phyloP scores from a whole-genome alignment of 2,888 invertebrate species.

The Calliscelio sp. region DNA sequence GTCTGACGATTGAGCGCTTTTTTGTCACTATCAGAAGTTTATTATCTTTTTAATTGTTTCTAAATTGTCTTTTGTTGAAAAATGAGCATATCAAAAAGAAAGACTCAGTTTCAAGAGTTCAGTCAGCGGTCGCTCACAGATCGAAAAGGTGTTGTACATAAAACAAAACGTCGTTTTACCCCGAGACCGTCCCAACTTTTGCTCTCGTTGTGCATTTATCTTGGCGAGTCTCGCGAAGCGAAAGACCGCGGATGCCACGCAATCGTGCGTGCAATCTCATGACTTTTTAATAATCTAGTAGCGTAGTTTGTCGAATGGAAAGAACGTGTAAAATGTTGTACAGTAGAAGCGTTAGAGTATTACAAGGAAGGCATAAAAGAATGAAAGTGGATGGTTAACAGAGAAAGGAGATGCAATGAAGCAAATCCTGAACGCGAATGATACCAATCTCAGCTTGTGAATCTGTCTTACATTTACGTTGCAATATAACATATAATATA shows the following conservation, averaged over 20 bases:
- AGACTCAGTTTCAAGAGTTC: background rate
- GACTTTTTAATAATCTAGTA: slow-evolving; percentile 85
- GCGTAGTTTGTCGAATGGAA: slow-evolving; percentile 81
- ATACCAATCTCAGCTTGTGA: slow-evolving; percentile 86
- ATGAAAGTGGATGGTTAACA: slow-evolving; percentile 1
- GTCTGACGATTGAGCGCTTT: background rate
- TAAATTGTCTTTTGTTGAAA: no score
- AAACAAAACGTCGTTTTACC: slow-evolving; percentile 34
- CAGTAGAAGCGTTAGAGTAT: slow-evolving; percentile 85
- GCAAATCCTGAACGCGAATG: slow-evolving; percentile 78
- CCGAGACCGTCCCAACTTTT: slow-evolving; percentile 42
- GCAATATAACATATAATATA: slow-evolving; percentile 83
- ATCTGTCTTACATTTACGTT: slow-evolving; percentile 84
- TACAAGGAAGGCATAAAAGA: slow-evolving; percentile 75
- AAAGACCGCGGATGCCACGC: slow-evolving; percentile 48
- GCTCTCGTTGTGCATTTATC: slow-evolving; percentile 71
- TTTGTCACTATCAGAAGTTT: background rate
- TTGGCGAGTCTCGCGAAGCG: slow-evolving; percentile 66
- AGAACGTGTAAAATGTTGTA: slow-evolving; percentile 85
- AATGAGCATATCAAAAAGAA: no score
- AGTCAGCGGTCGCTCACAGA: background rate
- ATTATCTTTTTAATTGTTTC: no score
- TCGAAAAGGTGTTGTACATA: slow-evolving; percentile 53
- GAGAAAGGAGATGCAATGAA: slow-evolving; percentile 39
- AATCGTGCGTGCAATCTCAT: slow-evolving; percentile 84